phyloP scores from a whole-genome alignment of 2,888 invertebrate species.

The Xestia c-nigrum region DNA sequence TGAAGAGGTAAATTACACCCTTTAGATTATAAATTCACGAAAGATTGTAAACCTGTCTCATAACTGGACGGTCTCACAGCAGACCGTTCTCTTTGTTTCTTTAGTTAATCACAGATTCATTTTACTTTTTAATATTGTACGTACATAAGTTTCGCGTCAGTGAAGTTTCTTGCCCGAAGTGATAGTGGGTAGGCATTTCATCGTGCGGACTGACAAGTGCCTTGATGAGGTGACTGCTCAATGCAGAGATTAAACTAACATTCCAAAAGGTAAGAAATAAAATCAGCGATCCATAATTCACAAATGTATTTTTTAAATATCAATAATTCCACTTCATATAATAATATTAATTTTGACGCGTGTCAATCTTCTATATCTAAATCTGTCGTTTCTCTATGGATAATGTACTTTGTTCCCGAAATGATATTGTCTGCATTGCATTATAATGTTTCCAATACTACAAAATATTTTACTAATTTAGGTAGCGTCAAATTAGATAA shows the following conservation, averaged over 20 bases:
- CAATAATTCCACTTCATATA: constrained; percentile 63
- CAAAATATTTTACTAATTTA: constrained; percentile 1
- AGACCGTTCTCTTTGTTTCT: no score
- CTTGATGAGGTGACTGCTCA: not conserved
- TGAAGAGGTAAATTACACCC: no score
- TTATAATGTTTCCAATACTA: constrained; percentile 4
- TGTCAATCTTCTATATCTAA: constrained; percentile 31
- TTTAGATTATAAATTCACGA: no score
- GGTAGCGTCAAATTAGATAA: constrained; percentile 12
- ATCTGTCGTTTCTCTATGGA: constrained; percentile 21
- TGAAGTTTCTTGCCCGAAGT: not conserved
- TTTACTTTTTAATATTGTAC: no score
- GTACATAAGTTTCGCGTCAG: no score
- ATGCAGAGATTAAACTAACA: not conserved
- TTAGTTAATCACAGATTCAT: no score
- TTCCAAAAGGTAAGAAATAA: constrained; percentile 24
- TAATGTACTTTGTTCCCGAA: constrained; percentile 48
- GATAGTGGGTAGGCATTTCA: not conserved
- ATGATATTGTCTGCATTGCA: constrained; percentile 12
- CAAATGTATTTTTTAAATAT: constrained; percentile 66
- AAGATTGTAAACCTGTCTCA: no score
- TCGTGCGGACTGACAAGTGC: not conserved
- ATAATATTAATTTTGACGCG: constrained; percentile 54
- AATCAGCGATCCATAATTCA: constrained; percentile 43
- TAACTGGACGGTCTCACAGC: no score